Percentiles rank a stretch among this genome's conserved stretches.
These are phyloP conservation scores for Anabacerthia variegaticeps DNA, from an alignment of 2,797 vertebrate species.

Conservation along the genomic window DNA sequence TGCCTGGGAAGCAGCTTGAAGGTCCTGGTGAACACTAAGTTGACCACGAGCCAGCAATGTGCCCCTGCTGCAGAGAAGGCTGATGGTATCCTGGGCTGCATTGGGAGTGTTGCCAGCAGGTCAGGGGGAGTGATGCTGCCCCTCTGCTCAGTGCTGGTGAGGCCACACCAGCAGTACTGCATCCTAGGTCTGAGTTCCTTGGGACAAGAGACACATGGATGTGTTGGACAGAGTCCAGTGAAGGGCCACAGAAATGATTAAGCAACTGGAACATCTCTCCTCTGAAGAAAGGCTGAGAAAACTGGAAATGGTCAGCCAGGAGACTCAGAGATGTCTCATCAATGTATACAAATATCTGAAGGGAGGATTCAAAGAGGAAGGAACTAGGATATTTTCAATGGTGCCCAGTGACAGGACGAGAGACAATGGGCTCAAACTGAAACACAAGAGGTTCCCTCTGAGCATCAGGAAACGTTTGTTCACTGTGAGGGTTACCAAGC, in stretches of 20 bases:
- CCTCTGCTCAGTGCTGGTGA: rapidly evolving
- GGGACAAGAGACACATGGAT: neutral
- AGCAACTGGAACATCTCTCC: neutral
- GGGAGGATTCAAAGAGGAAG: neutral
- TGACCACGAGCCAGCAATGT: neutral
- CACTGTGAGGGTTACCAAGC: neutral
- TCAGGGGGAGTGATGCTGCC: neutral
- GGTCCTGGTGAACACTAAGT: neutral
- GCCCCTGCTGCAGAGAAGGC: neutral
- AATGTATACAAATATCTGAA: neutral
- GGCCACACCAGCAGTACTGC: neutral
- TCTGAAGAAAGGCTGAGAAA: neutral
- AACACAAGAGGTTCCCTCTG: neutral
- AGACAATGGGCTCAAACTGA: neutral
- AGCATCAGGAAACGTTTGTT: neutral
- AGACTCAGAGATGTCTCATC: neutral
- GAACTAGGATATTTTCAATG: neutral
- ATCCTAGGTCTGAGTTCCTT: neutral
- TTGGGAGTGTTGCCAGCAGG: neutral
- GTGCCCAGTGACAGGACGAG: neutral
- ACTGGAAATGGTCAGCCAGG: neutral
- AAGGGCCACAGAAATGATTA: neutral
- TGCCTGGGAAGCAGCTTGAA: neutral
- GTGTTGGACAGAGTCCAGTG: neutral
- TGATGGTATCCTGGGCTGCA: neutral